phyloP scores from a whole-genome alignment of 1,140 invertebrate genomes.

The Cyclargus thomasi region DNA sequence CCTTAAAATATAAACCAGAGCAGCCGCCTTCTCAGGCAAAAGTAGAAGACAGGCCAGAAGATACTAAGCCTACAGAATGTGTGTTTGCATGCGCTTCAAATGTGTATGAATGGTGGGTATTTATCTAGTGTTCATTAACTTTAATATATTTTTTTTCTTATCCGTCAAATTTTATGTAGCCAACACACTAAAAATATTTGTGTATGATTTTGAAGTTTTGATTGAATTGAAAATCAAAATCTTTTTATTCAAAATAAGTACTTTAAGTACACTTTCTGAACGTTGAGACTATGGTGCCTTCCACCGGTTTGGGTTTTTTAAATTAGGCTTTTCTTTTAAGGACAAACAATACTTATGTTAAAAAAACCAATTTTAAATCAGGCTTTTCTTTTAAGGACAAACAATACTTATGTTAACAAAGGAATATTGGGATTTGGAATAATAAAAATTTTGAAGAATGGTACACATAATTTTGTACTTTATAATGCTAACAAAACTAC shows the following conservation, averaged over 20 bases:
- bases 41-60: constrained; percentile 32
- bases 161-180: too few species aligned
- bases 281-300: too few species aligned
- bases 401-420: constrained; percentile 43
- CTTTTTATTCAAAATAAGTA: too few species aligned
- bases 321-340: constrained; percentile 35
- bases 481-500: constrained; percentile 60
- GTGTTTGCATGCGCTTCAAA: constrained; percentile 46
- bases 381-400: constrained; percentile 40
- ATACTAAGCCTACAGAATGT: constrained; percentile 42
- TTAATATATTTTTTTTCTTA: too few species aligned
- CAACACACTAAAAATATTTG: too few species aligned
- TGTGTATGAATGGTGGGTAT: constrained; percentile 54
- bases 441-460: constrained; percentile 46
- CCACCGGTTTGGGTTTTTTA: too few species aligned
- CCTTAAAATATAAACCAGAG: constrained; percentile 54
- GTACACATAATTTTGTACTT: constrained; percentile 45
- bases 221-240: too few species aligned
- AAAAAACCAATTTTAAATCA: constrained; percentile 21
- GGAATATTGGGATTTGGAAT: constrained; percentile 60
- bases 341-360: constrained; percentile 44
- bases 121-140: too few species aligned
- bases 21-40: constrained; percentile 31
- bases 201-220: too few species aligned
- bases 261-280: too few species aligned